Percentiles rank a stretch among this genome's conserved stretches.
Evolutionary conservation across 2,888 invertebrate genomes (phyloP).

Genomic region (Acleris sparsana): DNA sequence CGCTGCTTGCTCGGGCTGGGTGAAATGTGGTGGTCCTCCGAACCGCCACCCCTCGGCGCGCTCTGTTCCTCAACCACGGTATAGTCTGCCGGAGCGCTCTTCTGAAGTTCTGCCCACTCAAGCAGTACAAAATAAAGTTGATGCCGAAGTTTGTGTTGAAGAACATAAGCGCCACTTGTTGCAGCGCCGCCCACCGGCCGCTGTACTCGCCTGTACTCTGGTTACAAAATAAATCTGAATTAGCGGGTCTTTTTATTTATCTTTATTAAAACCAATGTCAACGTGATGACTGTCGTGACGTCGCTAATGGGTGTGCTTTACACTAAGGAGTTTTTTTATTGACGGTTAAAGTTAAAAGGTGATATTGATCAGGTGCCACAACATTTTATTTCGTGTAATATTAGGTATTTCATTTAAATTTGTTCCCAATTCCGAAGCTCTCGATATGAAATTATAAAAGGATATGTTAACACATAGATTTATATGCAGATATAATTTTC

Average conservation of each 20-base stretch:
- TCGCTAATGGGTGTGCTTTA: too few relatives aligned
- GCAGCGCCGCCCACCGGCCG: conserved; percentile 81
- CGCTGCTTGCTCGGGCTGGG: conserved; percentile 51
- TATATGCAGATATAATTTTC: too few relatives aligned
- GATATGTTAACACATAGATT: too few relatives aligned
- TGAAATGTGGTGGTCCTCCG: conserved; percentile 39
- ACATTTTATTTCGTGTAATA: too few relatives aligned
- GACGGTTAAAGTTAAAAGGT: too few relatives aligned
- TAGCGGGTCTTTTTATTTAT: not conserved
- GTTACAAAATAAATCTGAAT: conserved; percentile 26
- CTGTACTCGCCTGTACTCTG: conserved; percentile 57
- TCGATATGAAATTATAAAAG: too few relatives aligned
- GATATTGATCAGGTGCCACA: too few relatives aligned
- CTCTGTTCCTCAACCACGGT: conserved; percentile 48
- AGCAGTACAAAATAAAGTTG: conserved; percentile 92
- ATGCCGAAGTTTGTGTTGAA: conserved; percentile 93
- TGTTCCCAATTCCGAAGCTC: too few relatives aligned
- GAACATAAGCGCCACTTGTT: conserved; percentile 86
- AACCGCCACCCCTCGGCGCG: conserved; percentile 39
- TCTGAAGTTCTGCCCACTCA: conserved; percentile 91
- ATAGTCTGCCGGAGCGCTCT: conserved; percentile 73
- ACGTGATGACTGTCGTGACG: too few relatives aligned
- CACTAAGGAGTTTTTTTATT: too few relatives aligned
- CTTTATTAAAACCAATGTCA: too few relatives aligned
- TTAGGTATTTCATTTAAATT: too few relatives aligned